phyloP scores from a whole-genome alignment of 2,888 invertebrate genomes.

The Sphinx pinastri region DNA sequence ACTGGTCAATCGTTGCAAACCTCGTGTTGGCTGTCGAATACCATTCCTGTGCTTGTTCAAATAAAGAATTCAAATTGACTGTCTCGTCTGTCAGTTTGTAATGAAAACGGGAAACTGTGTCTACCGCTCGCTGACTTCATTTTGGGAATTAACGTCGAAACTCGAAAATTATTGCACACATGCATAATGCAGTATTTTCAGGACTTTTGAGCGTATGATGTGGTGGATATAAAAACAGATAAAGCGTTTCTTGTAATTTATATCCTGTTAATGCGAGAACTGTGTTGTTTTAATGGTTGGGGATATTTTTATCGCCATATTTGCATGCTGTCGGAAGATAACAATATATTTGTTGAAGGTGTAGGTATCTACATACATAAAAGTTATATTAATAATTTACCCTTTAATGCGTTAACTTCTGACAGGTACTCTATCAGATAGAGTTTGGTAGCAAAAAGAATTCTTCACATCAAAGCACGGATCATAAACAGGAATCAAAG shows the following conservation, averaged over 20 bases:
- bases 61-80: constrained; percentile 8
- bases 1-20: not conserved
- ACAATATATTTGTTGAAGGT: too few relatives aligned
- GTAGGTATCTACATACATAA: too few relatives aligned
- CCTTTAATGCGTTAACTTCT: too few relatives aligned
- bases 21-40: not conserved
- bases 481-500: constrained; percentile 1
- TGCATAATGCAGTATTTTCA: constrained; percentile 10
- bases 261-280: not conserved
- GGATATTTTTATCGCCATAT: not conserved
- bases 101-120: not conserved
- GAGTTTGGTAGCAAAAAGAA: not conserved
- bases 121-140: not conserved
- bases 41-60: not conserved
- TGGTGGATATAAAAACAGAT: constrained; percentile 1
- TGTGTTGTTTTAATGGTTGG: not conserved
- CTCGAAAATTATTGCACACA: constrained; percentile 29
- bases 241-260: constrained; percentile 7
- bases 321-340: too few relatives aligned
- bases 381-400: too few relatives aligned
- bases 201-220: not conserved
- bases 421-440: too few relatives aligned
- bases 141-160: constrained; percentile 27
- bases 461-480: not conserved
- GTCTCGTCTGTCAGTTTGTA: not conserved